Conservation (phyloP, 2,113 vertebrate species). For the Brienomyrus longianalis region DNA sequence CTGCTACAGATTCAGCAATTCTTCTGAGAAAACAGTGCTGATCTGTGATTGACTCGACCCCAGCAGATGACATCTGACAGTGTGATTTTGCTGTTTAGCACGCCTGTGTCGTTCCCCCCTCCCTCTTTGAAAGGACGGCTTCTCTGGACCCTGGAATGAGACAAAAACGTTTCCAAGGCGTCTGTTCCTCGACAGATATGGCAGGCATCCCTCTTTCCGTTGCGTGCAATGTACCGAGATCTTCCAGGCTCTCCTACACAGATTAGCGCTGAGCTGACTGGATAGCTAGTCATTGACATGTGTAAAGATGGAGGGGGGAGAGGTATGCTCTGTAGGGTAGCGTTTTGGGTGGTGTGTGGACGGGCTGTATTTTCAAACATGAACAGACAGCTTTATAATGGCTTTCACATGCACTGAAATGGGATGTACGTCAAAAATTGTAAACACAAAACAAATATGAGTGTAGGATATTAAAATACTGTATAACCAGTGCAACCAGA, state of each 20-base stretch:
- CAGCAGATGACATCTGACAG: slow-evolving; percentile 41
- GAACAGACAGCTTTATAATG: not conserved
- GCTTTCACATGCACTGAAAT: not conserved
- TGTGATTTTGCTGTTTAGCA: slow-evolving; percentile 34
- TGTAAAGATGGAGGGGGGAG: slow-evolving; percentile 9
- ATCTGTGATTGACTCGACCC: slow-evolving; percentile 52
- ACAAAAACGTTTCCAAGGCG: not conserved
- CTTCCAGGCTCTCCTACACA: slow-evolving; percentile 35
- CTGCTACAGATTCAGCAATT: slow-evolving; percentile 46
- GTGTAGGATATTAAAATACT: slow-evolving; percentile 41
- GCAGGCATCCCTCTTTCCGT: not conserved
- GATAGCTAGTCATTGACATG: slow-evolving; percentile 33
- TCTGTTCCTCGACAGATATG: not conserved
- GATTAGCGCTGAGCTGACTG: slow-evolving; percentile 45
- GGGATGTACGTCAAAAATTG: slow-evolving; percentile 23
- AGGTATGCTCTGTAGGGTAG: not conserved
- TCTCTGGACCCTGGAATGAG: not conserved
- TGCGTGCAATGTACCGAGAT: slow-evolving; percentile 23
- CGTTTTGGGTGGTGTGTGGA: not conserved
- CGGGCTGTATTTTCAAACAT: not conserved
- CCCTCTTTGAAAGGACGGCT: not conserved
- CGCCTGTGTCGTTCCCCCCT: slow-evolving; percentile 7
- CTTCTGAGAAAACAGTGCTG: slow-evolving; percentile 44
- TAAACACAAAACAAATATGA: slow-evolving; percentile 44
- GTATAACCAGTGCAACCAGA: slow-evolving; percentile 23